These are phyloP conservation scores for Bombus polaris DNA, from an alignment of 1,140 invertebrate genomes.

Conservation along the genomic window DNA sequence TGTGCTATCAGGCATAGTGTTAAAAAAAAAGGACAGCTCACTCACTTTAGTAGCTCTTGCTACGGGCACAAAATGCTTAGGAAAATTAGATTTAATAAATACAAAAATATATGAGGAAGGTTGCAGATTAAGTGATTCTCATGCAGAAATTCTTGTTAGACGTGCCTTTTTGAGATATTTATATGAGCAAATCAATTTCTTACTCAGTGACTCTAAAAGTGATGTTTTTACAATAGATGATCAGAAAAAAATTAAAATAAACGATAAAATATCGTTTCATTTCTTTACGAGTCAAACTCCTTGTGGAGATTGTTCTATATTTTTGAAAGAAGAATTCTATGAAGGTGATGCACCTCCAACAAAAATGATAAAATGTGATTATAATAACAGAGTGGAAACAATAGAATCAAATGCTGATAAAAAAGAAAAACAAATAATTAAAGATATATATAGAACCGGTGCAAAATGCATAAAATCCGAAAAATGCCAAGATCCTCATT, in stretches of 20 bases:
- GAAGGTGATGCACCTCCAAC: slow-evolving; percentile 39
- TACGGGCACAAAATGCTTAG: slow-evolving; percentile 96
- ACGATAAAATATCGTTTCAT: slow-evolving; percentile 88
- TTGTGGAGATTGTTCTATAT: slow-evolving; percentile 97
- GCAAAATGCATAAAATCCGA: slow-evolving; percentile 90
- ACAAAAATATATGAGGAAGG: slow-evolving; percentile 86
- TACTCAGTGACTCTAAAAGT: slow-evolving; percentile 76
- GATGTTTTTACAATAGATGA: slow-evolving; percentile 78
- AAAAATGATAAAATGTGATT: slow-evolving; percentile 67
- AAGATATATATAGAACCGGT: slow-evolving; percentile 92
- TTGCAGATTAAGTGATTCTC: slow-evolving; percentile 92
- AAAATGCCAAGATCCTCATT: slow-evolving; percentile 83
- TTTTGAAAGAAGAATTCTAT: slow-evolving; percentile 82
- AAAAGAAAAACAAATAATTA: slow-evolving; percentile 34
- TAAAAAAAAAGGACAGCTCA: slow-evolving; percentile 79
- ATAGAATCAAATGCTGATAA: slow-evolving; percentile 58
- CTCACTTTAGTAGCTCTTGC: slow-evolving; percentile 90
- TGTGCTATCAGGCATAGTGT: slow-evolving; percentile 88
- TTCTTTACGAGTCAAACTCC: slow-evolving; percentile 94
- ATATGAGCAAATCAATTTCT: slow-evolving; percentile 85
- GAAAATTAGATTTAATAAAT: slow-evolving; percentile 82
- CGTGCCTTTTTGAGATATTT: slow-evolving; percentile 92
- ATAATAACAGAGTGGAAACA: slow-evolving; percentile 63
- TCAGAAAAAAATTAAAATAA: slow-evolving; percentile 81
- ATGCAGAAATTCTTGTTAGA: slow-evolving; percentile 94